phyloP scores from a whole-genome alignment of 2,888 invertebrate genomes.

The Schrankia costaestrigalis region DNA sequence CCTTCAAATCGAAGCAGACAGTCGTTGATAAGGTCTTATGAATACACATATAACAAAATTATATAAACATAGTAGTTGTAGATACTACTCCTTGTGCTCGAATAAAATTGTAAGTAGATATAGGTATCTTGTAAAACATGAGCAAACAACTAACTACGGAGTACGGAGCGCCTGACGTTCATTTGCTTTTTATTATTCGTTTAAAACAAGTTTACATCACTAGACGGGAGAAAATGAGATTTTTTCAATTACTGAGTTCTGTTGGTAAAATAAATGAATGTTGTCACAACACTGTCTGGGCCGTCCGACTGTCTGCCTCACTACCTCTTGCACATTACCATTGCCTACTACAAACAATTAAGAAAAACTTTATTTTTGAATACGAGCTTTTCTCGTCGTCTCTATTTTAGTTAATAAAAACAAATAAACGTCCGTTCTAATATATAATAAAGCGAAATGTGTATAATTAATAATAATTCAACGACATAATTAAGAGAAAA shows the following conservation, averaged over 20 bases:
- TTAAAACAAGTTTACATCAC: constrained; percentile 51
- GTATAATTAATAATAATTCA: constrained; percentile 17
- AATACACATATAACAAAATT: too few relatives aligned
- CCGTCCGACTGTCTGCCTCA: constrained; percentile 12
- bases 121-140: constrained; percentile 13
- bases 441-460: constrained; percentile 8
- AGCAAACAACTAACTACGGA: constrained; percentile 22
- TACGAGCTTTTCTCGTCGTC: too few relatives aligned
- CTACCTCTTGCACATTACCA: constrained; percentile 10
- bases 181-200: constrained; percentile 39
- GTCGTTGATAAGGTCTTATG: too few relatives aligned
- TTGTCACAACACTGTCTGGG: constrained; percentile 32
- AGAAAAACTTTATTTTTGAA: too few relatives aligned
- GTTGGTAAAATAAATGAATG: constrained; percentile 53
- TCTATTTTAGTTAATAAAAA: too few relatives aligned
- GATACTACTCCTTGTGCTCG: constrained; percentile 12
- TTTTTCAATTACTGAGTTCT: constrained; percentile 66
- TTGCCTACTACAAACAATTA: constrained; percentile 13
- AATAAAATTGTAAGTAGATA: constrained; percentile 14
- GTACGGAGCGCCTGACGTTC: constrained; percentile 28
- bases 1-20: too few relatives aligned
- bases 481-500: too few relatives aligned
- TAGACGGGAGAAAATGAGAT: constrained; percentile 58
- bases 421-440: constrained; percentile 18
- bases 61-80: too few relatives aligned